A percentile compares a stretch with the other conserved stretches of the same genome.
Evolutionary conservation across 2,797 vertebrate genomes (phyloP).

Genomic region (Cheirogaleus major): DNA sequence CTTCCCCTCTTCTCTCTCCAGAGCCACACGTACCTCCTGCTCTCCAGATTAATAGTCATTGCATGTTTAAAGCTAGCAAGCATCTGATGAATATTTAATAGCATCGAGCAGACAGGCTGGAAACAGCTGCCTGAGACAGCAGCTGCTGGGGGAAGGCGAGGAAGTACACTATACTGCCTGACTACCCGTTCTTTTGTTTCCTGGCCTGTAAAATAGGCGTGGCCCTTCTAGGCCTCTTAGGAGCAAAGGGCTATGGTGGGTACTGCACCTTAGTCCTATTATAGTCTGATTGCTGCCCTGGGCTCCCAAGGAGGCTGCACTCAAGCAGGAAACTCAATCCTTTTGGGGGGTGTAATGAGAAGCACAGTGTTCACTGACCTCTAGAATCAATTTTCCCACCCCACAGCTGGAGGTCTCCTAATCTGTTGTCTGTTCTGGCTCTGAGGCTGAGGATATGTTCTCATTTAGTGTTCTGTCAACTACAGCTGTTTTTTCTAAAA

Average conservation of each 20-base stretch:
- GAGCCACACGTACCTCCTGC: not conserved
- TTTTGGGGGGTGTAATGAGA: not conserved
- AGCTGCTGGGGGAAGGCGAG: constrained; percentile 29
- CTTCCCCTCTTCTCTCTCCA: not conserved
- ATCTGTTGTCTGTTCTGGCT: not conserved
- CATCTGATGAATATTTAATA: constrained; percentile 75
- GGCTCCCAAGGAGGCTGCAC: not conserved
- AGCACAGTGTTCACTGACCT: not conserved
- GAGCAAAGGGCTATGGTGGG: not conserved
- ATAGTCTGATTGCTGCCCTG: not conserved
- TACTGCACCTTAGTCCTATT: not conserved
- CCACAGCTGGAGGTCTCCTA: not conserved
- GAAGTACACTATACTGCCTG: not conserved
- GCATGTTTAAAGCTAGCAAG: constrained; percentile 55
- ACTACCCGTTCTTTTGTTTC: constrained; percentile 40
- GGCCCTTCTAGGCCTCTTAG: not conserved
- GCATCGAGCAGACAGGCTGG: constrained; percentile 8
- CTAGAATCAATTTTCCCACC: not conserved
- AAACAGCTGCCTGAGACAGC: constrained; percentile 59
- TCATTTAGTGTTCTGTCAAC: not conserved
- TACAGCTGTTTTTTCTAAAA: not conserved
- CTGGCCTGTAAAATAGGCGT: not conserved
- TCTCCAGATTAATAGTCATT: constrained; percentile 55
- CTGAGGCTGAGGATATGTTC: not conserved
- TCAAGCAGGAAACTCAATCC: not conserved